Evolutionary conservation across 2,113 vertebrate genomes (phyloP).

Genomic region (Heliornis fulica): DNA sequence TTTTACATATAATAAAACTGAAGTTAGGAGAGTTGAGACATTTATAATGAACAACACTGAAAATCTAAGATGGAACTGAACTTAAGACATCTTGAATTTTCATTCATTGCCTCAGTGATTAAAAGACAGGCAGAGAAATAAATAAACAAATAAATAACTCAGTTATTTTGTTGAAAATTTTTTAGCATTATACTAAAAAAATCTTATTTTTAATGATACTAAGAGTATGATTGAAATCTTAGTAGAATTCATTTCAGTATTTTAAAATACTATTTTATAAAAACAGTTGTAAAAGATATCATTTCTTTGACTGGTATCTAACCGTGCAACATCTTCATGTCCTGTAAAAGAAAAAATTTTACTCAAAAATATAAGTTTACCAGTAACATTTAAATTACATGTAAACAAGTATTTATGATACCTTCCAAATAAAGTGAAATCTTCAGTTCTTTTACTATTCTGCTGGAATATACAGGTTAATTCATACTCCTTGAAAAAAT

Average conservation of each 20-base stretch:
- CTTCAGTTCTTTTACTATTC: not conserved
- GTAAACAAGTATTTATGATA: not conserved
- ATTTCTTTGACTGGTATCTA: not conserved
- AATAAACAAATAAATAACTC: not conserved
- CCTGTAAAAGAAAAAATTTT: not conserved
- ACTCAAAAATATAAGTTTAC: not conserved
- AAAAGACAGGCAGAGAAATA: not conserved
- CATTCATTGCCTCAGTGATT: not conserved
- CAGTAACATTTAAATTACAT: not conserved
- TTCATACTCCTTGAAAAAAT: not conserved
- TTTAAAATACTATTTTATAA: not conserved
- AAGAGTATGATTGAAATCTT: not conserved
- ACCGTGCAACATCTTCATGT: not conserved
- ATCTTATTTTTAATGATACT: not conserved
- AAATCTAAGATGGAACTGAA: not conserved
- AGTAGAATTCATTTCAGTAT: not conserved
- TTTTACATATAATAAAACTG: not conserved
- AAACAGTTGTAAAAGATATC: not conserved
- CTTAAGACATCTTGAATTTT: not conserved
- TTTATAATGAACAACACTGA: not conserved
- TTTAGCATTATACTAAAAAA: not conserved
- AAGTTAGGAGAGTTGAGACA: not conserved
- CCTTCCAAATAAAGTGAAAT: not conserved
- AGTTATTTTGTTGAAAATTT: not conserved
- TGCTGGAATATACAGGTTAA: constrained; percentile 18